These are phyloP conservation scores for Leptonema lineaticorne DNA, from an alignment of 1,140 invertebrate species.

Conservation along the genomic window DNA sequence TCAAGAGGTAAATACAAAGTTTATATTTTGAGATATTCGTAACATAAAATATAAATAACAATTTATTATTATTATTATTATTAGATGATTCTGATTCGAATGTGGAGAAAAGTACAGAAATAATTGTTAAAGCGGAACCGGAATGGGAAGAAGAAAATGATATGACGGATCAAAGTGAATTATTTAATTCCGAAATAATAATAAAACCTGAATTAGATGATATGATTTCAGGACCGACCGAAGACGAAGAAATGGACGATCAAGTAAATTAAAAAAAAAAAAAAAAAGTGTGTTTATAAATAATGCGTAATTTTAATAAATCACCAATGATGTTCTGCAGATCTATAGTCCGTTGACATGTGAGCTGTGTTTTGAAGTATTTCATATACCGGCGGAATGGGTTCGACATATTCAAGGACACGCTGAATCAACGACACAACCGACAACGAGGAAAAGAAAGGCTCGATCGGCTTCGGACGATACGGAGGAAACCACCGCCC, in stretches of 20 bases:
- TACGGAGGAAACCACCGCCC: slow-evolving; percentile 67
- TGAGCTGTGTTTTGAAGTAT: slow-evolving; percentile 80
- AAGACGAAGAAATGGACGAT: slow-evolving; percentile 45
- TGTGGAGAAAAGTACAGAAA: slow-evolving; percentile 43
- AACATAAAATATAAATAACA: not conserved
- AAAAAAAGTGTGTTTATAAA: no score
- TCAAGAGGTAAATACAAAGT: slow-evolving; percentile 23
- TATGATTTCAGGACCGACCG: slow-evolving; percentile 49
- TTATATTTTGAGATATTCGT: not conserved
- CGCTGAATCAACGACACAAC: slow-evolving; percentile 54
- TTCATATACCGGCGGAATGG: slow-evolving; percentile 77
- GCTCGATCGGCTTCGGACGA: slow-evolving; percentile 60
- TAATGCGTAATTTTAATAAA: not conserved
- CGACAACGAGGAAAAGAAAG: slow-evolving; percentile 52
- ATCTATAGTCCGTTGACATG: slow-evolving; percentile 74
- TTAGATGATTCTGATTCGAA: slow-evolving; percentile 34
- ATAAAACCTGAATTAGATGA: slow-evolving; percentile 58
- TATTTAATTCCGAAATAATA: slow-evolving; percentile 57
- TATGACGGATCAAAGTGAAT: slow-evolving; percentile 48
- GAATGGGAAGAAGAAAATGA: slow-evolving; percentile 63
- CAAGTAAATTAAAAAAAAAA: slow-evolving; percentile 31
- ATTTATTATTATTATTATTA: not conserved
- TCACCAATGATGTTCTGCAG: slow-evolving; percentile 41
- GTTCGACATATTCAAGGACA: slow-evolving; percentile 78
- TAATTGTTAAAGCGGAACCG: slow-evolving; percentile 68